phyloP scores from a whole-genome alignment of 2,888 invertebrate genomes.

The Blomia tropicalis region DNA sequence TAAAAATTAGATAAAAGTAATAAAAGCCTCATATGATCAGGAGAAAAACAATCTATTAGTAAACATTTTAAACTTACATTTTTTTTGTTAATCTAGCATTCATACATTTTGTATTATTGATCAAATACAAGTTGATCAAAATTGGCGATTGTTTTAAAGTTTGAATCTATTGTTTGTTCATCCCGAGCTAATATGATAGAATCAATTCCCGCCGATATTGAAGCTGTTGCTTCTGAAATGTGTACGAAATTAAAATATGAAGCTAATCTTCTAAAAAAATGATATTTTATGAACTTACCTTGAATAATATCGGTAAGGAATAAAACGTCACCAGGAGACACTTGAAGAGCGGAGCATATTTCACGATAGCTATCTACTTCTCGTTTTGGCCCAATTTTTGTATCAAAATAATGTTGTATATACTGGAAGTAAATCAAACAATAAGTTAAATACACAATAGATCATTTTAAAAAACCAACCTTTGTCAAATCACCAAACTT shows the following conservation, averaged over 20 bases:
- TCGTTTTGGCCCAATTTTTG: slow-evolving; percentile 62
- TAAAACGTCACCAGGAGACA: slow-evolving; percentile 50
- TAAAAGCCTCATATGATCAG: too few relatives aligned
- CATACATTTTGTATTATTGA: too few relatives aligned
- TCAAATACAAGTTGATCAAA: neutral
- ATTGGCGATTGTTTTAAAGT: too few relatives aligned
- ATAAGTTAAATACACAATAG: neutral
- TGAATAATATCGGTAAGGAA: slow-evolving; percentile 70
- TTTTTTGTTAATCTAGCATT: too few relatives aligned
- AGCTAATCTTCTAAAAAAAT: neutral
- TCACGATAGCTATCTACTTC: slow-evolving; percentile 58
- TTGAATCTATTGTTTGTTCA: neutral
- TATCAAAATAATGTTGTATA: slow-evolving; percentile 69
- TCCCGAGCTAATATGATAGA: neutral
- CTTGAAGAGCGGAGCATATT: slow-evolving; percentile 52
- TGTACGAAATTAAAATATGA: neutral
- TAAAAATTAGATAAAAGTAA: too few relatives aligned
- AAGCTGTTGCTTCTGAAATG: slow-evolving; percentile 10
- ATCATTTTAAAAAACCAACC: slow-evolving; percentile 34
- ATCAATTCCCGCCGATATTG: neutral
- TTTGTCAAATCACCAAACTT: slow-evolving; percentile 55
- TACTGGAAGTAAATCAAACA: slow-evolving; percentile 37
- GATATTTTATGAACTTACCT: slow-evolving; percentile 42
- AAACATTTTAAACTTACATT: too few relatives aligned
- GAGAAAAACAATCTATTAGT: too few relatives aligned